Evolutionary conservation across 2,113 vertebrate genomes (phyloP).

Genomic region (Leucoraja erinaceus): DNA sequence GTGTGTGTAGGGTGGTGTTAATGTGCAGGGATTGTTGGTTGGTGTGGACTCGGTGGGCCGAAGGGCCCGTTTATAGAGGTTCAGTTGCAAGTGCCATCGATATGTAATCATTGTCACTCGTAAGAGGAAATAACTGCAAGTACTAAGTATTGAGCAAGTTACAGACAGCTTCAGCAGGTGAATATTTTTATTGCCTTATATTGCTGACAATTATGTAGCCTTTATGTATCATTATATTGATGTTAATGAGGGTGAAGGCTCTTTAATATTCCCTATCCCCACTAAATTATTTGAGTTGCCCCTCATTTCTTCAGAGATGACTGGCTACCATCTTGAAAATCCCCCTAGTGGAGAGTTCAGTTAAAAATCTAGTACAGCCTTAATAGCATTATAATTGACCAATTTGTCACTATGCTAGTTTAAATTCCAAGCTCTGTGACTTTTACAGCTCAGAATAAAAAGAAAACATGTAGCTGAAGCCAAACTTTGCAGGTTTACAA

Average conservation of each 20-base stretch:
- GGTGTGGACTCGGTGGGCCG: too few relatives aligned
- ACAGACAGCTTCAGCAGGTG: neutral
- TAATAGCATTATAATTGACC: constrained; percentile 35
- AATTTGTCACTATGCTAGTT: constrained; percentile 20
- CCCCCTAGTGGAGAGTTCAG: neutral
- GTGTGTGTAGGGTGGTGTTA: too few relatives aligned
- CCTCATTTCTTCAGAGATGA: constrained; percentile 24
- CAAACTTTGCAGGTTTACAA: neutral
- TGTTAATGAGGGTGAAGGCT: constrained; percentile 15
- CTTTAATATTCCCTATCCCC: neutral
- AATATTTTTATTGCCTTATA: neutral
- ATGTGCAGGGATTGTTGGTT: too few relatives aligned
- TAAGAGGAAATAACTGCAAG: neutral
- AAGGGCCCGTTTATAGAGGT: neutral
- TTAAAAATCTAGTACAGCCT: neutral
- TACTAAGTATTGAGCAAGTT: neutral
- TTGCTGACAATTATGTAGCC: neutral
- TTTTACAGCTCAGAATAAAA: constrained; percentile 19
- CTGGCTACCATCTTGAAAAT: constrained; percentile 35
- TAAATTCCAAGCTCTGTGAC: constrained; percentile 33
- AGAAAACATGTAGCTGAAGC: constrained; percentile 2
- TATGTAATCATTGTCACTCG: neutral
- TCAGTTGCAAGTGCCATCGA: too few relatives aligned
- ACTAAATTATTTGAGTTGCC: constrained; percentile 2
- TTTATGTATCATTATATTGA: neutral